A percentile compares a stretch with the other conserved stretches of the same genome.
These are phyloP conservation scores for Ylistrum balloti DNA, from an alignment of 1,140 invertebrate species.

Conservation along the genomic window DNA sequence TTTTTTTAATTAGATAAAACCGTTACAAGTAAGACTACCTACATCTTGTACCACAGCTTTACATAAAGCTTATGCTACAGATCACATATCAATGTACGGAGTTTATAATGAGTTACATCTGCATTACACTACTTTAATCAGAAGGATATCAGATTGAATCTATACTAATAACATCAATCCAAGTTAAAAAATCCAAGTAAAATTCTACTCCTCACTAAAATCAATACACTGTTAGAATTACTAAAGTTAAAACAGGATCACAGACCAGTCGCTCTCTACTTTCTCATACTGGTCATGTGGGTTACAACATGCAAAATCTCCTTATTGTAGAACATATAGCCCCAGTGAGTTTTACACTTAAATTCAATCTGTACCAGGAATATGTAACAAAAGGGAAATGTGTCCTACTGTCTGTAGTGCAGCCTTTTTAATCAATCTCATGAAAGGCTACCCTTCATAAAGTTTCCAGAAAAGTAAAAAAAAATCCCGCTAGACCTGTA, in stretches of 20 bases:
- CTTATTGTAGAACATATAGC: neutral
- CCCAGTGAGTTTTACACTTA: neutral
- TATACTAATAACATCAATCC: neutral
- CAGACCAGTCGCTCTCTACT: too few species aligned
- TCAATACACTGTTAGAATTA: neutral
- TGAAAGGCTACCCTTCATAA: neutral
- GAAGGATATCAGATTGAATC: neutral
- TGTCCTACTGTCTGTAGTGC: neutral
- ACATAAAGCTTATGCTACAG: neutral
- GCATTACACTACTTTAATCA: neutral
- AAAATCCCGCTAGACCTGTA: too few species aligned
- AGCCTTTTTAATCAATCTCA: conserved; percentile 7
- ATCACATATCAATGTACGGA: neutral
- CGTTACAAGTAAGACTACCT: neutral
- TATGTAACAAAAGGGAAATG: neutral
- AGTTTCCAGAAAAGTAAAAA: neutral
- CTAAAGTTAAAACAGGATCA: neutral
- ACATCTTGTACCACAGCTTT: neutral
- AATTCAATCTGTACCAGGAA: neutral
- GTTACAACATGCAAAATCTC: neutral
- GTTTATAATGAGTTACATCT: neutral
- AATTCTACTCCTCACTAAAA: neutral
- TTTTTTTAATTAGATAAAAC: too few species aligned
- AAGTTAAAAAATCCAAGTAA: conserved; percentile 18
- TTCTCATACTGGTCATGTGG: neutral